phyloP scores from a whole-genome alignment of 1,140 invertebrate genomes.

The Lepidurus packardi region DNA sequence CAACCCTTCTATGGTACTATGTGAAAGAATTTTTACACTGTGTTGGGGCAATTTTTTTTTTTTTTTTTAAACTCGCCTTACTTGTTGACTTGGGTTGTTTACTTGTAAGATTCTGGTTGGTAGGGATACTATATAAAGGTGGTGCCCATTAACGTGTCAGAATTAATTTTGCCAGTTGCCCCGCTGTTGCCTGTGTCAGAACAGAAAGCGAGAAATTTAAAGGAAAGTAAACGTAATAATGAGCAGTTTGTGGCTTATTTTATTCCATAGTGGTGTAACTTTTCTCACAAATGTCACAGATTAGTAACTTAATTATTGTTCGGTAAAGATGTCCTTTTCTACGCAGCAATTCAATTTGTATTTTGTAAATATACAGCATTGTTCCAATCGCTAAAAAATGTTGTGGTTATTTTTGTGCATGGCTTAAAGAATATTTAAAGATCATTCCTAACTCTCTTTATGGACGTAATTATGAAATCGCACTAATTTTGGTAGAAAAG shows the following conservation, averaged over 20 bases:
- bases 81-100: not conserved
- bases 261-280: not conserved
- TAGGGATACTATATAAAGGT: not conserved
- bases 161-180: slow-evolving; percentile 1
- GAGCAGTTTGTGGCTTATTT: not conserved
- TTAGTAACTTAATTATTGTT: not conserved
- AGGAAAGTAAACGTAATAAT: not conserved
- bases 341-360: not conserved
- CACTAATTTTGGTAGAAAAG: not conserved
- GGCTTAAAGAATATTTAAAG: slow-evolving; percentile 2
- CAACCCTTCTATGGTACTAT: not conserved
- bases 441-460: not conserved
- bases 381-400: not conserved
- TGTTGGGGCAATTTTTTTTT: not conserved
- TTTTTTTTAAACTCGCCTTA: not conserved
- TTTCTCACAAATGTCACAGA: not conserved
- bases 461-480: not conserved
- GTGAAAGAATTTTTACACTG: not conserved
- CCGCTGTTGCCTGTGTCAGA: not conserved
- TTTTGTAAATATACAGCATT: not conserved
- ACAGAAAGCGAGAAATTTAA: not conserved
- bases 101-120: not conserved
- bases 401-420: not conserved
- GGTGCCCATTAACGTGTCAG: not conserved
- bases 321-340: not conserved